Percentiles rank a stretch among this genome's conserved stretches.
These are phyloP conservation scores for Paracentrotus lividus DNA, from an alignment of 53 echinoderm and acorn worm species.

Conservation along the genomic window DNA sequence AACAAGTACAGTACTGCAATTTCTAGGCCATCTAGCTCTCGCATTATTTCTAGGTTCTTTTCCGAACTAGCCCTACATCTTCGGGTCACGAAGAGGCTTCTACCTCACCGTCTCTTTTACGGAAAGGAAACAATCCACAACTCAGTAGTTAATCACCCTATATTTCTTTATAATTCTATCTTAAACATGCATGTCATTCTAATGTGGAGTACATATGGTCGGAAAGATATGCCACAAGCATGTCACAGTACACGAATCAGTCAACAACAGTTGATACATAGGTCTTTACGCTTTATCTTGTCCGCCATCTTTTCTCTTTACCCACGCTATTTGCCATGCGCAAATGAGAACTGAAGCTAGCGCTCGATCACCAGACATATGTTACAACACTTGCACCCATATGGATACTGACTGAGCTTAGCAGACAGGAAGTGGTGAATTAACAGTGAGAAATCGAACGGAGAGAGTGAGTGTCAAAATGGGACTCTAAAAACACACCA, in stretches of 20 bases:
- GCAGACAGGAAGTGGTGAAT: conserved; percentile 57
- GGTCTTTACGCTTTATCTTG: conserved; percentile 50
- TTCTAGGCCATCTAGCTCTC: too few relatives aligned
- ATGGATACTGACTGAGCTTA: conserved; percentile 61
- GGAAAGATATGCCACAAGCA: conserved; percentile 25
- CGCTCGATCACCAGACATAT: conserved; percentile 51
- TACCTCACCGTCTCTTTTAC: conserved; percentile 5
- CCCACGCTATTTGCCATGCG: background rate
- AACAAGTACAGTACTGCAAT: too few relatives aligned
- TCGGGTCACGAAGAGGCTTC: conserved; percentile 26
- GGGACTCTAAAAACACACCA: conserved; percentile 47
- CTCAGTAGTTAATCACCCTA: conserved; percentile 28
- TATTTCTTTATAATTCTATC: conserved; percentile 23
- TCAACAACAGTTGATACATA: conserved; percentile 31
- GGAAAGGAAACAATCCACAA: conserved; percentile 55
- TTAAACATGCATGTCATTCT: conserved; percentile 61
- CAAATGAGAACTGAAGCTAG: conserved; percentile 55
- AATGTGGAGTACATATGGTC: conserved; percentile 13
- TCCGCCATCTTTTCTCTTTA: conserved; percentile 38
- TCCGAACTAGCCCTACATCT: too few relatives aligned
- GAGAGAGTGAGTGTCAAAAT: conserved; percentile 63
- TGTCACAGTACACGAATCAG: conserved; percentile 35
- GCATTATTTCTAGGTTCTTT: too few relatives aligned
- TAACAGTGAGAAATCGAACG: conserved; percentile 38
- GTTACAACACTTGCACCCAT: conserved; percentile 43